Base-by-base conservation (phyloP, 2,797 vertebrate species). In the Pseudochirops cupreus region DNA sequence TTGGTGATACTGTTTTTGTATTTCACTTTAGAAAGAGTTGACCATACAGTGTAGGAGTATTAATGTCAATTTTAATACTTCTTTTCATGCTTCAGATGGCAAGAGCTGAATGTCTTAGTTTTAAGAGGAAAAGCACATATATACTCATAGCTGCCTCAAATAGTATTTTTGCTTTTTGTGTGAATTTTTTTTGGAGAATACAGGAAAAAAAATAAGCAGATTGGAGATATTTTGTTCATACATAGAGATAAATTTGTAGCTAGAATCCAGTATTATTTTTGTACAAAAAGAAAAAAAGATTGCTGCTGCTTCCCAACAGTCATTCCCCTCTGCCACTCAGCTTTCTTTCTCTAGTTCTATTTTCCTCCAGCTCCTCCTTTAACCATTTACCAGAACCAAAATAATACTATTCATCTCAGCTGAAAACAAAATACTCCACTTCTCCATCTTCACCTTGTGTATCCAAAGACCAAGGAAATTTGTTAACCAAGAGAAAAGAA, bases 201-300 rank as follows among this genome's bases (percentile, higher is more conserved):
- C 7, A 46, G 9, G 26, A 46, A 62, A 62, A 59, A 87, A 93
- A 96, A 91, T 56, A 89, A 96, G 92, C 5, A 58, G 52, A 39
- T 94, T 93, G 74, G 74, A 82, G 26, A 24, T 14, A 91, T 96
- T 97, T 58, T 97, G 29, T 90, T 56, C 33, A 93, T 95, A 93
- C 93, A 93, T 95, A 97, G n/a, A 67, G 39, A 95, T 95, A 91
- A 97, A 12, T 24, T 33, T 94, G 57, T 96, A 91, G 26, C 93
- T 95, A 55, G 93, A 95, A 82, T 94, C n/a, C 24, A 0, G 16
- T 91, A 31, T 87, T 87, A 87, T 87, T 87, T 87, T 87, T 87
- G 21, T 46, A 26, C 39, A 87, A 87, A 74, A 74, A 67, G 62
- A 67, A 67, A 74, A 67, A 62, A 87, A 31, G 46, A 87, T 46